Evolutionary conservation across 2,797 vertebrate species (phyloP), one percentile per base, ranked within the genome.

Genomic region (Dendrocincla tyrannina): DNA sequence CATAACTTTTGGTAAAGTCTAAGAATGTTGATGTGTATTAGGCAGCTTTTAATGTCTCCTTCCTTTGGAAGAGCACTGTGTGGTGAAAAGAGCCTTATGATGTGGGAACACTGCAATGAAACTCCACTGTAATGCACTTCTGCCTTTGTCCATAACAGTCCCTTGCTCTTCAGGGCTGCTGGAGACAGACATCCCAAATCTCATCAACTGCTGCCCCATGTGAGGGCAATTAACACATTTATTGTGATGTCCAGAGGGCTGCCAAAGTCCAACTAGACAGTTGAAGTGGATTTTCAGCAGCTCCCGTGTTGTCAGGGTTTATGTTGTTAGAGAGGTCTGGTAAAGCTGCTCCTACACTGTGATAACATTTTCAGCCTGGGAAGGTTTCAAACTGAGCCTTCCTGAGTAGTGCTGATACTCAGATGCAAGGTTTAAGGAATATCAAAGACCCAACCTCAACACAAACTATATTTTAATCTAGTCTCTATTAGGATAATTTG

Each of bases 151-250:
- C 10, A 33, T 17, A 15, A 4, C 10, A 59, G 7, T 44, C 7
- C 35, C 1, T 64, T 91, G 33, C 18, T 86, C 76, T 84, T 90
- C 68, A 28, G 13, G 74, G 35, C 42, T 80, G 17, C 17, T 16
- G 5, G 35, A 64, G 32, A 28, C 13, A 78, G 15, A 59, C 27
- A 88, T 82, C 70, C 33, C 74, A 66, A 69, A 47, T 87, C 27
- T 82, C 62, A 66, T 72, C 82, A 87, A 30, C 41, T 59, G 11
- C 32, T 32, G 7, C 84, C 53, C 50, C 33, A 2, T 25, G 30
- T 50, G 77, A 33, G 62, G 35, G 37, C 70, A 94, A 91, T 87
- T 76, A 92, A 33, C 33, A 47, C 19, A 32, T 69, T 76, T 47
- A 27, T 44, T 69, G n/a, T 76, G 55, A 27, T 82, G 7, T 62